Percentiles rank a stretch among this genome's conserved stretches.
Evolutionary conservation across 1,140 invertebrate species (phyloP).

Genomic region (Drosophila kanapiae): DNA sequence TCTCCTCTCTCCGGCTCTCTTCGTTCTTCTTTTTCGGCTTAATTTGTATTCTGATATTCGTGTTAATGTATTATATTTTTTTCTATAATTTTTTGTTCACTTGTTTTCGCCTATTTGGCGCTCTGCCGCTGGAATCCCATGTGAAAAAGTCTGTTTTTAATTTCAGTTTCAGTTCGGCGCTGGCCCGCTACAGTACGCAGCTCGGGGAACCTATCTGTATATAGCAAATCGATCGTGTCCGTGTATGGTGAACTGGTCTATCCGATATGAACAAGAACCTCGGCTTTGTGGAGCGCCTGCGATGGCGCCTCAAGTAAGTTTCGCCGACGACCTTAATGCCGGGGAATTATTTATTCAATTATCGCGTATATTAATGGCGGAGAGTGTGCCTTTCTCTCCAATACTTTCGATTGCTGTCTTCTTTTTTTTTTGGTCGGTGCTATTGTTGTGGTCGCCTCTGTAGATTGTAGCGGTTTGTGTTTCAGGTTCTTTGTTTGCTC

Average conservation of each 20-base stretch:
- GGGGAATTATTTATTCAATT: constrained; percentile 47
- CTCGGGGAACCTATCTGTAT: constrained; percentile 40
- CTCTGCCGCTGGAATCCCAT: constrained; percentile 56
- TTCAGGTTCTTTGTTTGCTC: constrained; percentile 30
- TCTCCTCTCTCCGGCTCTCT: constrained; percentile 34
- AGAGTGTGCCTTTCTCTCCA: constrained; percentile 3
- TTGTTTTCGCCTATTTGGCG: constrained; percentile 49
- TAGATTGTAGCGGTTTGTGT: constrained; percentile 29
- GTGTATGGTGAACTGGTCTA: constrained; percentile 27
- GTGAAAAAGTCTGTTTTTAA: constrained; percentile 62
- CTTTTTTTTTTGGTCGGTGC: constrained; percentile 2
- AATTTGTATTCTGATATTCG: constrained; percentile 76
- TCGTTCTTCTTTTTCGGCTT: constrained; percentile 43
- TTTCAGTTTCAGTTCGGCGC: constrained; percentile 76
- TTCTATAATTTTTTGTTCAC: constrained; percentile 39
- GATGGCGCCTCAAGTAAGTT: constrained; percentile 81
- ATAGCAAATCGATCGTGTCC: constrained; percentile 27
- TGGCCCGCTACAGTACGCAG: constrained; percentile 63
- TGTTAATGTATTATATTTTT: constrained; percentile 63
- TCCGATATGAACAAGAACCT: constrained; percentile 70
- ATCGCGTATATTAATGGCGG: constrained; percentile 25
- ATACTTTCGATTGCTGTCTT: constrained; percentile 14
- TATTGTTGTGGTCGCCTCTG: constrained; percentile 28
- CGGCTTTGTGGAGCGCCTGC: constrained; percentile 73
- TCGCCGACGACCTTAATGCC: constrained; percentile 46